Evolutionary conservation across 2,888 invertebrate species (phyloP), one percentile per base, ranked within the genome.

Genomic region (Hirtodrosophila histrioides): DNA sequence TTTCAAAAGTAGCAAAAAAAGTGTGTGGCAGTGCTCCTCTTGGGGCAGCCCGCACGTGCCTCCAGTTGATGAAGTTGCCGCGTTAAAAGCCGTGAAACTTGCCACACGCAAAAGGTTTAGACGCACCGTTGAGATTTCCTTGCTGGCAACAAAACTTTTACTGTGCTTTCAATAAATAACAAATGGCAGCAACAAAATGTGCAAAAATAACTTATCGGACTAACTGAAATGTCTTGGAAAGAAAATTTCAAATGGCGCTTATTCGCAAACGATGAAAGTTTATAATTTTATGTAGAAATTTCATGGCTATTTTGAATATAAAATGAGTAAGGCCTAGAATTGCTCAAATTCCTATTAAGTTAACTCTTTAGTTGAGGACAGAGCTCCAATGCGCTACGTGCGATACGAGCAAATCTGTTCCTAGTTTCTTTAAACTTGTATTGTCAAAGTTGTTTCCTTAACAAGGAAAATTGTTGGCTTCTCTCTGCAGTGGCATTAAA

Each of bases 31-130:
- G 0, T 3, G 43, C 61, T 39, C 51, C 36, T 12, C 27, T 39
- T 39, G 49, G 35, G 35, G 39, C 40, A 31, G 9, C 44, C 44
- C 29, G 73, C 82, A 78, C 80, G 85, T 81, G 75, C 64, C 66
- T 35, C 33, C 61, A 51, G 65, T 73, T 86, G 86, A 86, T 82
- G 68, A 82, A 83, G 82, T 86, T 83, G 77, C 74, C 68, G 55
- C 66, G 82, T 75, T 86, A 86, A 86, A 77, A 86, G 81, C 78
- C 86, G 84, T 69, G 57, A 86, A 81, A 81, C 73, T 85, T 69
- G 73, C 66, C 64, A 65, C 75, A 66, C 78, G 69, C 64, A 66
- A 75, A 86, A 77, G 72, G 75, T 66, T 82, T 79, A 69, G 67
- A 69, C 80, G 77, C 84, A 61, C 69, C 76, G 62, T 46, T 69